These are phyloP conservation scores for Caradrina clavipalpis DNA, from an alignment of 2,888 invertebrate genomes.

Conservation along the genomic window DNA sequence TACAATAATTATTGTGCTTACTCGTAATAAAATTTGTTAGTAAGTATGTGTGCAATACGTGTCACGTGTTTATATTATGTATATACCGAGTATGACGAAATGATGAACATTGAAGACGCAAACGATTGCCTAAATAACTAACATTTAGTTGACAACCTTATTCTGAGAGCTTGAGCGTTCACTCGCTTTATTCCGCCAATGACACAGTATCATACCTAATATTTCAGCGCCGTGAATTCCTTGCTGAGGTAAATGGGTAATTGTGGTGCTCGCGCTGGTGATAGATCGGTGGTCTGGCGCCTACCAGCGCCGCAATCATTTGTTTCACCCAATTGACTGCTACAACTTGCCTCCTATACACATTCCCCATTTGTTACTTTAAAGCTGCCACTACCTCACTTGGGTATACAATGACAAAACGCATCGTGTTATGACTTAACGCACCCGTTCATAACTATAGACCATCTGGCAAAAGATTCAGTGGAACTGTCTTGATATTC, in stretches of 20 bases:
- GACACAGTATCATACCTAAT: conserved; percentile 56
- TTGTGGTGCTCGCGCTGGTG: conserved; percentile 53
- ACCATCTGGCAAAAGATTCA: conserved; percentile 4
- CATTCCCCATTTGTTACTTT: conserved; percentile 53
- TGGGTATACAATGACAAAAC: conserved; percentile 11
- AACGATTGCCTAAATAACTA: conserved; percentile 48
- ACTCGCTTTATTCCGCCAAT: conserved; percentile 40
- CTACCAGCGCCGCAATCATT: conserved; percentile 54
- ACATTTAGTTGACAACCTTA: conserved; percentile 39
- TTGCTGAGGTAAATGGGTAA: conserved; percentile 59
- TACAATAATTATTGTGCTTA: too few species aligned
- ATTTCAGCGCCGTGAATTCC: conserved; percentile 55
- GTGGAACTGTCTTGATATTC: conserved; percentile 22
- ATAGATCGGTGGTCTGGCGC: conserved; percentile 47
- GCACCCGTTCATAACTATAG: conserved; percentile 9
- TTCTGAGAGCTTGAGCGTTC: conserved; percentile 26
- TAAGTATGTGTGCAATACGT: not conserved
- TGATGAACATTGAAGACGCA: conserved; percentile 37
- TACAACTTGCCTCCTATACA: conserved; percentile 45
- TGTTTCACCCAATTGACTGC: conserved; percentile 59
- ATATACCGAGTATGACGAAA: conserved; percentile 14
- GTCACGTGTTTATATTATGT: not conserved
- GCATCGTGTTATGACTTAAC: conserved; percentile 14
- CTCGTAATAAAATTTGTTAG: not conserved
- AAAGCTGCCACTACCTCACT: conserved; percentile 22